These are phyloP conservation scores for Brachionichthys hirsutus DNA, from an alignment of 2,113 vertebrate genomes.

Conservation along the genomic window DNA sequence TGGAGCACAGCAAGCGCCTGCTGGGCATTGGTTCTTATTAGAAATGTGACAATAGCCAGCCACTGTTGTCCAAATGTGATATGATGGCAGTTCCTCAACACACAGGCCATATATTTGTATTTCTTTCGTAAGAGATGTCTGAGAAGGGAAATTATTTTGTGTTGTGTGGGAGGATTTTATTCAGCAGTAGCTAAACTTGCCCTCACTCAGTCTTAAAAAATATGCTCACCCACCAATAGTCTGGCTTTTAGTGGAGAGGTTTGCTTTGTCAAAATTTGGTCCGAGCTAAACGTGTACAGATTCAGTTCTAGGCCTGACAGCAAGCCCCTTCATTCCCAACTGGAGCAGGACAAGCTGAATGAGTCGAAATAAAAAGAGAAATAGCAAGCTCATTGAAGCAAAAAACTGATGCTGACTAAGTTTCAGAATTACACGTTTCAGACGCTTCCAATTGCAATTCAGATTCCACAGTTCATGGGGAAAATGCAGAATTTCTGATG, in stretches of 20 bases:
- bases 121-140: slow-evolving; percentile 26
- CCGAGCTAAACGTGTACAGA: not conserved
- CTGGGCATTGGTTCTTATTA: slow-evolving; percentile 9
- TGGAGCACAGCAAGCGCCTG: not conserved
- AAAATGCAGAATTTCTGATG: no score
- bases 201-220: slow-evolving; percentile 2
- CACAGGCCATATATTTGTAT: no score
- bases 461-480: no score
- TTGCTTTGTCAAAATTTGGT: slow-evolving; percentile 19
- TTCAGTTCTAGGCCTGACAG: not conserved
- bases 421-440: no score
- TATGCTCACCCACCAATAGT: slow-evolving; percentile 34
- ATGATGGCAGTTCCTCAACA: no score
- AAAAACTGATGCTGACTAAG: no score
- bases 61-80: slow-evolving; percentile 14
- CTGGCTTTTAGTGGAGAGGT: slow-evolving; percentile 27
- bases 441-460: no score
- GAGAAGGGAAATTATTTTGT: slow-evolving; percentile 29
- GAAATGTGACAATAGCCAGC: slow-evolving; percentile 15
- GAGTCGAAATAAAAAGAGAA: no score
- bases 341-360: no score
- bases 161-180: slow-evolving; percentile 44
- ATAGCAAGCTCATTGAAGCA: no score
- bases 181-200: slow-evolving; percentile 15
- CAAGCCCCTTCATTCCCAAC: not conserved